phyloP scores from a whole-genome alignment of 2,113 vertebrate species.

The Siniperca knerii region DNA sequence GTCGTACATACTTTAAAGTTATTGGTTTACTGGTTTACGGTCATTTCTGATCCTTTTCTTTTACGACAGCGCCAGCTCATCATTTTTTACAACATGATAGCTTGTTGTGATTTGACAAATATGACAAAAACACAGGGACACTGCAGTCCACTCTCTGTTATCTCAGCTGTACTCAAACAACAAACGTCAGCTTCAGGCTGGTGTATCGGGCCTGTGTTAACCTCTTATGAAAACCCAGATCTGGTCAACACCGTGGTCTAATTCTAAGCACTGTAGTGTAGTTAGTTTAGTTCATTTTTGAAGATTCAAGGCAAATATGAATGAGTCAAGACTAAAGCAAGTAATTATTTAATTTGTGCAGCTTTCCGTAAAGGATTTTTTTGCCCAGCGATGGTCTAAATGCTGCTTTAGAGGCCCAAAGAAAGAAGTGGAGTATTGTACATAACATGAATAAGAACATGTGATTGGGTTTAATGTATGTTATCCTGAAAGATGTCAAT shows the following conservation, averaged over 20 bases:
- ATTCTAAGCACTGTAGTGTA: too few relatives aligned
- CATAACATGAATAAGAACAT: background rate
- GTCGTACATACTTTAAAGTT: background rate
- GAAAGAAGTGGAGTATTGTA: background rate
- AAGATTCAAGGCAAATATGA: too few relatives aligned
- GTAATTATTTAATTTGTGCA: too few relatives aligned
- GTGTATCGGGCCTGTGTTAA: background rate
- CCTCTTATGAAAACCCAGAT: background rate
- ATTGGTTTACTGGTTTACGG: background rate
- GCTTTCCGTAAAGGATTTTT: too few relatives aligned
- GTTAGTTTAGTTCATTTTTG: too few relatives aligned
- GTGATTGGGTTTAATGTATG: background rate
- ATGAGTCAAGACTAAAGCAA: too few relatives aligned
- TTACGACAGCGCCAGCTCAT: background rate
- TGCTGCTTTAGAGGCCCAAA: background rate
- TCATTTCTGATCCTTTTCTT: background rate
- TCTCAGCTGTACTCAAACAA: conserved; percentile 24
- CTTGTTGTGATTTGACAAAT: conserved; percentile 12
- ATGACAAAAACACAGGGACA: background rate
- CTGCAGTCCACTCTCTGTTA: background rate
- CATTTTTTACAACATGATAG: background rate
- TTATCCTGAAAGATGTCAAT: background rate
- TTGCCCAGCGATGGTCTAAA: background rate
- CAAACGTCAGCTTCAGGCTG: background rate
- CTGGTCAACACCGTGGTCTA: background rate